Conservation (phyloP, 2,797 vertebrate genomes). For the Picus viridis region DNA sequence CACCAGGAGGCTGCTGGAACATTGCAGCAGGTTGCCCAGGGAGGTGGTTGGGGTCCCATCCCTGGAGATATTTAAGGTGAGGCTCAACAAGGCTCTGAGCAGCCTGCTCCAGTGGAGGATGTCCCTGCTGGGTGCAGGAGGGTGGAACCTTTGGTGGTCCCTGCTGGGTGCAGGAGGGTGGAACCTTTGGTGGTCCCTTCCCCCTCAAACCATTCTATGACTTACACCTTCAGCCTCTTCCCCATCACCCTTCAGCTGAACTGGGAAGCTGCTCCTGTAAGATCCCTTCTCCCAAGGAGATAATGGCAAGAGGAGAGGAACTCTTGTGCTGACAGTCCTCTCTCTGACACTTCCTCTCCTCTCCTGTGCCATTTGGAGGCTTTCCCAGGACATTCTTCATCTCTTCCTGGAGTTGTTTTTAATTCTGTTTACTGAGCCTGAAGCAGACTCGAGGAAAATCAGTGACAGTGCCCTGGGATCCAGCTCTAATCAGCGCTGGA, state of each 20-base stretch:
- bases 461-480: slow-evolving; percentile 57
- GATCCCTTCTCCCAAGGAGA: not conserved
- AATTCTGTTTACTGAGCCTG: slow-evolving; percentile 64
- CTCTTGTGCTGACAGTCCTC: slow-evolving; percentile 46
- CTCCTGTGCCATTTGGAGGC: slow-evolving; percentile 56
- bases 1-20: too few species aligned
- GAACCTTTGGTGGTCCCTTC: too few species aligned
- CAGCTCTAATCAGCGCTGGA: slow-evolving; percentile 54
- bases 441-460: slow-evolving; percentile 52
- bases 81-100: too few species aligned
- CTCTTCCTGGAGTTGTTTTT: slow-evolving; percentile 61
- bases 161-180: too few species aligned
- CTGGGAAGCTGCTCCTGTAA: slow-evolving; percentile 12
- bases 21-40: too few species aligned
- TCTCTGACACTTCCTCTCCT: slow-evolving; percentile 42
- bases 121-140: too few species aligned
- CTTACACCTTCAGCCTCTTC: not conserved
- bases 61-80: too few species aligned
- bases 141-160: too few species aligned
- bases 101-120: too few species aligned
- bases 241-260: not conserved
- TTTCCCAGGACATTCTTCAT: slow-evolving; percentile 69
- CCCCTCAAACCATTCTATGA: too few species aligned
- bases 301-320: slow-evolving; percentile 11
- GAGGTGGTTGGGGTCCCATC: too few species aligned